phyloP scores from a whole-genome alignment of 2,888 invertebrate genomes.

The Catonia carolina region DNA sequence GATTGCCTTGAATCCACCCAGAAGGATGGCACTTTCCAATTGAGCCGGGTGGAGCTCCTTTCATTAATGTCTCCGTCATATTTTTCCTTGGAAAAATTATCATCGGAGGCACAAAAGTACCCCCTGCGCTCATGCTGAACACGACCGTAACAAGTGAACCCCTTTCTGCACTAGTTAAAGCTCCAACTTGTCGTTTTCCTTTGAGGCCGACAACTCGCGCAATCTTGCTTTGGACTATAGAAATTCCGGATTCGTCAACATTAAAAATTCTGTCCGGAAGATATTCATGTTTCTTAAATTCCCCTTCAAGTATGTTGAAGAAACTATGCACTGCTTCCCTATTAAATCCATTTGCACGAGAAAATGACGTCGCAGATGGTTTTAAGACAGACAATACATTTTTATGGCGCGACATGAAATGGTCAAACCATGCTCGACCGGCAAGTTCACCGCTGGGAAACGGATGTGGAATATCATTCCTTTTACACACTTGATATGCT shows the following conservation, averaged over 20 bases:
- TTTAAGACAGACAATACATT: conserved; percentile 23
- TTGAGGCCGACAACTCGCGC: conserved; percentile 35
- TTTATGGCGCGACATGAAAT: conserved; percentile 27
- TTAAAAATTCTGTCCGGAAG: conserved; percentile 34
- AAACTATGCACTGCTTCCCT: conserved; percentile 17
- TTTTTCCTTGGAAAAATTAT: conserved; percentile 39
- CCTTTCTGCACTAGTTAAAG: conserved; percentile 38
- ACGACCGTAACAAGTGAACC: conserved; percentile 37
- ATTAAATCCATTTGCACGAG: conserved; percentile 27
- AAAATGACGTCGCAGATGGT: conserved; percentile 25
- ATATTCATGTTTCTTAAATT: conserved; percentile 31
- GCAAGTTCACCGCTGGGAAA: conserved; percentile 8
- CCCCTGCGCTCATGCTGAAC: conserved; percentile 37
- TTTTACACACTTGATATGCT: conserved; percentile 25
- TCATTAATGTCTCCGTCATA: conserved; percentile 36
- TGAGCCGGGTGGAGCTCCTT: conserved; percentile 37
- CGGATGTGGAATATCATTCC: too few relatives aligned
- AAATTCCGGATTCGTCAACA: conserved; percentile 40
- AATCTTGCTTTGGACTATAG: conserved; percentile 37
- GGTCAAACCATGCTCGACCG: conserved; percentile 25
- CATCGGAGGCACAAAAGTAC: conserved; percentile 38
- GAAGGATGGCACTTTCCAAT: conserved; percentile 34
- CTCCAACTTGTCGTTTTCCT: conserved; percentile 39
- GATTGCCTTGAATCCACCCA: conserved; percentile 38
- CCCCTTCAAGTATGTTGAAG: conserved; percentile 21